A percentile compares a stretch with the other conserved stretches of the same genome.
Evolutionary conservation across 2,888 invertebrate species (phyloP).

Genomic region (Furcula furcula): DNA sequence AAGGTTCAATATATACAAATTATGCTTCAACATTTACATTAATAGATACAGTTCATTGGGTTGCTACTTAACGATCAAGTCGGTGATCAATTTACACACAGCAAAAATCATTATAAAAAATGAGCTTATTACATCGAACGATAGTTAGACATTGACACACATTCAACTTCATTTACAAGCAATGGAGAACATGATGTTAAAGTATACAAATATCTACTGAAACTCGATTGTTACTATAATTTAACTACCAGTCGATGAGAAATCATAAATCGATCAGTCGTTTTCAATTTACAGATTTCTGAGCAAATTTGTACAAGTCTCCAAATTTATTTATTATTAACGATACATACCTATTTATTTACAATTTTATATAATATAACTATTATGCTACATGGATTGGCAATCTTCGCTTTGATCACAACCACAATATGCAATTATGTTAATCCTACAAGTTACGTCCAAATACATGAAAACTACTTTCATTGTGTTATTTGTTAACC

Average conservation of each 20-base stretch:
- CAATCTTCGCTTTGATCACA: conserved; percentile 78
- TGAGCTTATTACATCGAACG: conserved; percentile 49
- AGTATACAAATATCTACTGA: conserved; percentile 2
- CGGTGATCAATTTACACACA: conserved; percentile 56
- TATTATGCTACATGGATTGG: conserved; percentile 70
- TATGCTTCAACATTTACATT: conserved; percentile 76
- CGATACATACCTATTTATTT: conserved; percentile 64
- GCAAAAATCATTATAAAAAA: conserved; percentile 65
- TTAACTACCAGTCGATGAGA: conserved; percentile 76
- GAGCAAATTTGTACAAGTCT: conserved; percentile 80
- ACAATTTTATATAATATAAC: conserved; percentile 48
- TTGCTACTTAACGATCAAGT: conserved; percentile 54
- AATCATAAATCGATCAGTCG: conserved; percentile 73
- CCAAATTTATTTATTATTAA: conserved; percentile 71
- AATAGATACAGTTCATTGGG: conserved; percentile 63
- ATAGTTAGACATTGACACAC: conserved; percentile 33
- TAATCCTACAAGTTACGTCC: conserved; percentile 35
- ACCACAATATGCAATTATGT: conserved; percentile 74
- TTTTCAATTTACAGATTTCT: conserved; percentile 74
- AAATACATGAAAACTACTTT: conserved; percentile 29
- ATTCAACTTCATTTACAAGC: conserved; percentile 3
- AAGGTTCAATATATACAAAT: conserved; percentile 80
- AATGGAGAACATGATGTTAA: not conserved
- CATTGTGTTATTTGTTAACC: conserved; percentile 20
- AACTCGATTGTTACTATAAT: conserved; percentile 23